A percentile compares a stretch with the other conserved stretches of the same genome.
These are phyloP conservation scores for Poecilia latipinna DNA, from an alignment of 2,113 vertebrate genomes.

Conservation along the genomic window DNA sequence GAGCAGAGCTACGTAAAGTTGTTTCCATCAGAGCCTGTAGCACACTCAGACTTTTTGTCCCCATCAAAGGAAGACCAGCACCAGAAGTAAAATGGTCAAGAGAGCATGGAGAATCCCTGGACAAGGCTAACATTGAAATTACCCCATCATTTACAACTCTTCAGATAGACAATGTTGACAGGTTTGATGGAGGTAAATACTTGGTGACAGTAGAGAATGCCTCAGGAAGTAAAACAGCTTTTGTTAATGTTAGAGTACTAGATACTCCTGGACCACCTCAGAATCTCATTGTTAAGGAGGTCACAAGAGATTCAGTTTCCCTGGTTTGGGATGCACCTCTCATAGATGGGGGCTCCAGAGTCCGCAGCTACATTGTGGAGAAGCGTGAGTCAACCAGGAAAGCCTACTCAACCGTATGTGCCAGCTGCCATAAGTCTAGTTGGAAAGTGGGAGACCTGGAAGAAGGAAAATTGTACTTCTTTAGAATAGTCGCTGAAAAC, in stretches of 20 bases:
- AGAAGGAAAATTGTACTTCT: constrained; percentile 94
- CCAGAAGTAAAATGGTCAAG: constrained; percentile 97
- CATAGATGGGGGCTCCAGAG: constrained; percentile 94
- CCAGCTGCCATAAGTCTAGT: constrained; percentile 94
- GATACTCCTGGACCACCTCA: constrained; percentile 97
- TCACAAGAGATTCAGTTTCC: constrained; percentile 93
- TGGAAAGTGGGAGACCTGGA: constrained; percentile 93
- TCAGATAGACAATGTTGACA: constrained; percentile 91
- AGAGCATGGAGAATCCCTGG: constrained; percentile 91
- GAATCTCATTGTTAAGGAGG: constrained; percentile 91
- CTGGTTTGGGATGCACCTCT: constrained; percentile 95
- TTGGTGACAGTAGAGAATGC: constrained; percentile 93
- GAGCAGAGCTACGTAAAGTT: constrained; percentile 94
- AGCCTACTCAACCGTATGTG: constrained; percentile 93
- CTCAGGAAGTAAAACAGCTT: constrained; percentile 93
- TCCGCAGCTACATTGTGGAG: constrained; percentile 96
- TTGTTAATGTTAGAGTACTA: constrained; percentile 94
- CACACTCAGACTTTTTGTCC: constrained; percentile 94
- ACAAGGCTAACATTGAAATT: constrained; percentile 92
- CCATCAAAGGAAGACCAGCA: constrained; percentile 95
- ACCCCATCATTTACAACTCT: constrained; percentile 94
- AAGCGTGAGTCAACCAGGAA: constrained; percentile 97
- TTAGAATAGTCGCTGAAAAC: constrained; percentile 96
- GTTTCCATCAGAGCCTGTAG: constrained; percentile 92
- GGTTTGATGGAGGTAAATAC: constrained; percentile 96